These are phyloP conservation scores for Hypomecis punctinalis DNA, from an alignment of 2,888 invertebrate genomes.

Conservation along the genomic window DNA sequence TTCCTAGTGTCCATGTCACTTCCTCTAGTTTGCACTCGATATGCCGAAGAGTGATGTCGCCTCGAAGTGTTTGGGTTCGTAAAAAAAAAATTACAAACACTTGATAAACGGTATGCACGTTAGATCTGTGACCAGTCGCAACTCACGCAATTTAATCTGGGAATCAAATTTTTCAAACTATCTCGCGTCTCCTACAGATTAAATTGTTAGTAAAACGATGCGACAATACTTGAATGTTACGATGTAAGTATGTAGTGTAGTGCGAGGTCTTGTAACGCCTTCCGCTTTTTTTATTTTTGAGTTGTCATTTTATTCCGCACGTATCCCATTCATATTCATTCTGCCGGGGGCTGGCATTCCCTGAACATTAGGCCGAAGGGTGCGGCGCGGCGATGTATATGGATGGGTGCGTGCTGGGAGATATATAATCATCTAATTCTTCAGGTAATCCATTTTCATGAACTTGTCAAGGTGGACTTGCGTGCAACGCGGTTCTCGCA, in stretches of 20 bases:
- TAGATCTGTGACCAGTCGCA: constrained; percentile 48
- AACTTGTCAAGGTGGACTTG: background rate
- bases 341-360: constrained; percentile 82
- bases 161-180: constrained; percentile 41
- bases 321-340: constrained; percentile 86
- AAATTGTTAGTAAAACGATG: constrained; percentile 57
- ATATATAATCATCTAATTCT: constrained; percentile 71
- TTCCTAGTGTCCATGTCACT: constrained; percentile 76
- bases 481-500: too few species aligned
- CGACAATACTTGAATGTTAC: constrained; percentile 55
- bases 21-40: constrained; percentile 78
- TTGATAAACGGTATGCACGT: constrained; percentile 47
- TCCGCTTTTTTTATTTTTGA: constrained; percentile 78
- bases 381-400: constrained; percentile 74
- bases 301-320: constrained; percentile 86
- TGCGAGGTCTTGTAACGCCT: constrained; percentile 77
- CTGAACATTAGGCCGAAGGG: constrained; percentile 63
- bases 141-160: constrained; percentile 50
- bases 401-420: constrained; percentile 82
- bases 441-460: constrained; percentile 68
- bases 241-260: constrained; percentile 81
- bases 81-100: constrained; percentile 42
- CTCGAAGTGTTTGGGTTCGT: constrained; percentile 55
- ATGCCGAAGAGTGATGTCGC: constrained; percentile 83
- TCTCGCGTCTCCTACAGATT: constrained; percentile 44